Evolutionary conservation across 2,888 invertebrate genomes (phyloP), one percentile per base, ranked within the genome.

Genomic region (Amiota communis): DNA sequence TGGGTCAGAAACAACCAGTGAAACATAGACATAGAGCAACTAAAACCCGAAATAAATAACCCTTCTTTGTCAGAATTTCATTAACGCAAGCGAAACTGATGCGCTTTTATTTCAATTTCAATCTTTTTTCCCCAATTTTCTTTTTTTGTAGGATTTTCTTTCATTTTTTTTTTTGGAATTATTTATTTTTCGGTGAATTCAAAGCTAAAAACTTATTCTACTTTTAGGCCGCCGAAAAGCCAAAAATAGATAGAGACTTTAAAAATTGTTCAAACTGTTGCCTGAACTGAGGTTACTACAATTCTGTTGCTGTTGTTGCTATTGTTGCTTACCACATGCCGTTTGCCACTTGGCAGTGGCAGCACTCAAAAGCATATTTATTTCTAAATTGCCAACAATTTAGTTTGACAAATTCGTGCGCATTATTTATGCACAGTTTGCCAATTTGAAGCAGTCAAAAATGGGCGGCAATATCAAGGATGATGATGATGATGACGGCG

Each of bases 401-500:
- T 84, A 81, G 78, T 82, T 82, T 83, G 86, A 86, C 81, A 86
- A 85, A 86, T 86, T 78, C 79, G 76, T 75, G 78, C 74, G 79
- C 83, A 86, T 86, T 86, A 85, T 86, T 86, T 86, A 83, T 83
- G 85, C 85, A 80, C 85, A 76, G 79, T 80, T 78, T 77, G 78
- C 36, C 61, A 79, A 74, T 74, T 77, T 67, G 63, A 20, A 64
- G 15, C 20, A 69, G 68, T 59, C 59, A 59, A 59, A 36, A 20
- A 17, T 17, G 17, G n/a, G 4, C 59, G 11, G 11, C 57, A 6
- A 15, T 9, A 57, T 4, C 15, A 6, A 8, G 57, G 1, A 20
- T 20, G 13, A 51, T 51, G 51, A 51, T 51, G 57, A 57, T 36
- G 36, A 36, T 36, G 36, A 36, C 36, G 36, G 36, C 36, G 36